Evolutionary conservation across 2,888 invertebrate species (phyloP).

Genomic region (Drosophila vallismaia): DNA sequence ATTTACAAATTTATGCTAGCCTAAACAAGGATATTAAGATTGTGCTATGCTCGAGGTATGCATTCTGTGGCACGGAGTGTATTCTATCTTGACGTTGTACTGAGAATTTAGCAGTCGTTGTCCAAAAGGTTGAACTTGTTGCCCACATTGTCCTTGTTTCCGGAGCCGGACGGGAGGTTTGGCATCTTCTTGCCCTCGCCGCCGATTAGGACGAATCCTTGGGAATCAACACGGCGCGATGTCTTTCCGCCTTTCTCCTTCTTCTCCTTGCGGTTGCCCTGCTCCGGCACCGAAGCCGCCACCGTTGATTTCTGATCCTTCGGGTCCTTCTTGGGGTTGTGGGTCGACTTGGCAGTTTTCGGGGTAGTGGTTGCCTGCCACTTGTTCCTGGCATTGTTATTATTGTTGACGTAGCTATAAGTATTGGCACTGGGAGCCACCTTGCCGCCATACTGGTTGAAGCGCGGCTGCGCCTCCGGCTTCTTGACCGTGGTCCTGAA

Average conservation of each 20-base stretch:
- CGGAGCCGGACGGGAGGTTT: not conserved
- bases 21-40: not conserved
- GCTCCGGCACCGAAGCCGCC: not conserved
- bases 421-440: not conserved
- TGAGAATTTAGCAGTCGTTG: not conserved
- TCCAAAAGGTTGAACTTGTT: not conserved
- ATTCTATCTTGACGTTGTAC: not conserved
- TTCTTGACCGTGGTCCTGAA: not conserved
- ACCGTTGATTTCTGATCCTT: not conserved
- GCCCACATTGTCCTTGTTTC: not conserved
- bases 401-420: not conserved
- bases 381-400: not conserved
- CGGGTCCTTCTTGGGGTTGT: not conserved
- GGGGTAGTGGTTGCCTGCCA: not conserved
- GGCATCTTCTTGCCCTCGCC: not conserved
- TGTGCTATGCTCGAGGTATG: too few relatives aligned
- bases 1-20: not conserved
- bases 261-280: not conserved
- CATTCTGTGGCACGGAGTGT: too few relatives aligned
- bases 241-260: not conserved
- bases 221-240: not conserved
- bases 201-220: not conserved
- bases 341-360: not conserved
- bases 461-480: not conserved
- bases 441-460: constrained; percentile 2